Percentiles rank a stretch among this genome's conserved stretches.
Conservation (phyloP, 2,888 invertebrate genomes). For the Herminia tarsipennalis region DNA sequence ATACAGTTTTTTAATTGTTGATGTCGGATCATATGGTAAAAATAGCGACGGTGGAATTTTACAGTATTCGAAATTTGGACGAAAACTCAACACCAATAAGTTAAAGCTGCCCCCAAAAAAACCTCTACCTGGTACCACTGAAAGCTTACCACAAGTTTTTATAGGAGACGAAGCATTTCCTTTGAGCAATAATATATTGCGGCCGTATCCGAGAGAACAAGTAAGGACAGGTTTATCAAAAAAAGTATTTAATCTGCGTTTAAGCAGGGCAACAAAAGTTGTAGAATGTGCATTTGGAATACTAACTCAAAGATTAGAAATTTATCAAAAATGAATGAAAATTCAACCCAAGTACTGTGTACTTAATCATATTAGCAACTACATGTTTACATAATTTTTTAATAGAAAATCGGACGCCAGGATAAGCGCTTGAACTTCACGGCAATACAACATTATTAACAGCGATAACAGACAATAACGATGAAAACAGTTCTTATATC, state of each 20-base stretch:
- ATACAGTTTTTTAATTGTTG: constrained; percentile 21
- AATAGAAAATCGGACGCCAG: constrained; percentile 8
- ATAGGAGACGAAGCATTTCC: no score
- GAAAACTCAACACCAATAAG: constrained; percentile 12
- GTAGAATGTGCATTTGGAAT: constrained; percentile 19
- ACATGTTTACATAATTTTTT: no score
- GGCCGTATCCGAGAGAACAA: constrained; percentile 16
- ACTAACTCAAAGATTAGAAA: constrained; percentile 12
- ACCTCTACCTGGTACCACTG: constrained; percentile 6
- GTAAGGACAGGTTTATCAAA: constrained; percentile 7
- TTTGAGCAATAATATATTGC: no score
- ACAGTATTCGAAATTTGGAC: constrained; percentile 16
- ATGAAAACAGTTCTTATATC: constrained; percentile 13
- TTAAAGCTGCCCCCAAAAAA: constrained; percentile 15
- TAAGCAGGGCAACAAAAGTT: constrained; percentile 16
- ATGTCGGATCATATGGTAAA: constrained; percentile 18
- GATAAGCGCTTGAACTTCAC: constrained; percentile 5
- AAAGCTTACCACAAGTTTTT: no score
- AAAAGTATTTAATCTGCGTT: constrained; percentile 14
- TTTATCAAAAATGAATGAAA: constrained; percentile 14
- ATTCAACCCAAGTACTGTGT: constrained; percentile 14
- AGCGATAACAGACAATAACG: constrained; percentile 15
- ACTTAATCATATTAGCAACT: no score
- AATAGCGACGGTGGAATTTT: constrained; percentile 19
- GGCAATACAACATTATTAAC: constrained; percentile 14